Evolutionary conservation across 1,140 invertebrate species (phyloP).

Genomic region (Hycleus cichorii): DNA sequence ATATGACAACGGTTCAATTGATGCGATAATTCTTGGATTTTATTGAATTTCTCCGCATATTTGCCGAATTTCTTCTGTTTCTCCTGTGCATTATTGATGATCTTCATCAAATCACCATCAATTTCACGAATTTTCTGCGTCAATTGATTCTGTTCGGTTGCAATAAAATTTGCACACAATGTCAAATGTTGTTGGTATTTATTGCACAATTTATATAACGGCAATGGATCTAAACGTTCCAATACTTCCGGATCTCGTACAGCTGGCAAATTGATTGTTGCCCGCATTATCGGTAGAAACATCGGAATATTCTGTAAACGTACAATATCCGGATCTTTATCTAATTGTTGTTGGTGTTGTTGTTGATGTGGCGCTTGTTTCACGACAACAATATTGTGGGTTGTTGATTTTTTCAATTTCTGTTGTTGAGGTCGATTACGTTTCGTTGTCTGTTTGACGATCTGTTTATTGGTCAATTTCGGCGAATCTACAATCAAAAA

Average conservation of each 20-base stretch:
- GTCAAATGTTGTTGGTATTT: slow-evolving; percentile 71
- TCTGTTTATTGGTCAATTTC: slow-evolving; percentile 58
- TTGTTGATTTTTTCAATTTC: slow-evolving; percentile 25
- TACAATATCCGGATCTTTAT: slow-evolving; percentile 74
- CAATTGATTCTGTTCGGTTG: slow-evolving; percentile 64
- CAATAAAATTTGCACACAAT: slow-evolving; percentile 62
- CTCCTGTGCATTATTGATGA: slow-evolving; percentile 65
- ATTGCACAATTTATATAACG: slow-evolving; percentile 54
- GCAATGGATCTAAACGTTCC: slow-evolving; percentile 63
- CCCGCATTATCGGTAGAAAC: slow-evolving; percentile 87
- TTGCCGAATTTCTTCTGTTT: slow-evolving; percentile 76
- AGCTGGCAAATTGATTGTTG: slow-evolving; percentile 77
- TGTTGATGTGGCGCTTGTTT: slow-evolving; percentile 59
- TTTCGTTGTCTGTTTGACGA: slow-evolving; percentile 32
- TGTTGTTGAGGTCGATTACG: slow-evolving; percentile 18
- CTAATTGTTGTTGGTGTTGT: slow-evolving; percentile 52
- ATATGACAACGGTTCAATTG: slow-evolving; percentile 76
- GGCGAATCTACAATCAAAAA: slow-evolving; percentile 54
- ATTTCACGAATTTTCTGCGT: slow-evolving; percentile 69
- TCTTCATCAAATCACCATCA: slow-evolving; percentile 62
- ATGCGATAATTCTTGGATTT: slow-evolving; percentile 68
- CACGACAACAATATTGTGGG: slow-evolving; percentile 77
- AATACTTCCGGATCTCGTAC: slow-evolving; percentile 80
- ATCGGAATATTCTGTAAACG: slow-evolving; percentile 77
- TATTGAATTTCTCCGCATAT: slow-evolving; percentile 74